These are phyloP conservation scores for Nematopogon swammerdamellus DNA, from an alignment of 2,888 invertebrate genomes.

Conservation along the genomic window DNA sequence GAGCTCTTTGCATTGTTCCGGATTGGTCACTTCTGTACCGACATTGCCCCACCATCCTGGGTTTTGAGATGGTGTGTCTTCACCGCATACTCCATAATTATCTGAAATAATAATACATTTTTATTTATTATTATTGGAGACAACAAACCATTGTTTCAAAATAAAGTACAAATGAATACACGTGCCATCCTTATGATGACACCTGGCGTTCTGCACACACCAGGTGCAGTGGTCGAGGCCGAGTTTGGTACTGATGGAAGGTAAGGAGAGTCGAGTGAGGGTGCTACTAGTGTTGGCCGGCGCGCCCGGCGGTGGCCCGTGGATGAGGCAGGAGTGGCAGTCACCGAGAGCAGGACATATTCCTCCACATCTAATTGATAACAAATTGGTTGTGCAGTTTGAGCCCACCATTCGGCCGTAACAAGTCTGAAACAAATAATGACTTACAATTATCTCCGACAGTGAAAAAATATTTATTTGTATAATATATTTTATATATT, in stretches of 20 bases:
- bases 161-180: conserved; percentile 10
- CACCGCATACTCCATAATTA: conserved; percentile 81
- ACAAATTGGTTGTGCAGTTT: conserved; percentile 87
- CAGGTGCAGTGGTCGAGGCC: conserved; percentile 82
- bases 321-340: conserved; percentile 87
- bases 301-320: conserved; percentile 60
- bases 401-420: conserved; percentile 83
- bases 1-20: conserved; percentile 73
- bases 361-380: conserved; percentile 83
- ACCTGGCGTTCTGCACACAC: conserved; percentile 91
- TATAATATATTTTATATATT: too few species aligned
- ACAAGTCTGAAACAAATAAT: conserved; percentile 52
- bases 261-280: conserved; percentile 28
- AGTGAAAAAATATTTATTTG: too few species aligned
- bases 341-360: conserved; percentile 86
- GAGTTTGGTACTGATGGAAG: conserved; percentile 69
- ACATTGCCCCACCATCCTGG: conserved; percentile 90
- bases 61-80: conserved; percentile 77
- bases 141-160: too few species aligned
- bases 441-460: conserved; percentile 1
- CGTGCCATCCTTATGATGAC: conserved; percentile 80
- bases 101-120: conserved; percentile 32
- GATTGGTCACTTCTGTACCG: conserved; percentile 69
- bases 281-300: conserved; percentile 2
- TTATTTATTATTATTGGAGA: neutral